phyloP scores from a whole-genome alignment of 2,888 invertebrate genomes.

The Syritta pipiens region DNA sequence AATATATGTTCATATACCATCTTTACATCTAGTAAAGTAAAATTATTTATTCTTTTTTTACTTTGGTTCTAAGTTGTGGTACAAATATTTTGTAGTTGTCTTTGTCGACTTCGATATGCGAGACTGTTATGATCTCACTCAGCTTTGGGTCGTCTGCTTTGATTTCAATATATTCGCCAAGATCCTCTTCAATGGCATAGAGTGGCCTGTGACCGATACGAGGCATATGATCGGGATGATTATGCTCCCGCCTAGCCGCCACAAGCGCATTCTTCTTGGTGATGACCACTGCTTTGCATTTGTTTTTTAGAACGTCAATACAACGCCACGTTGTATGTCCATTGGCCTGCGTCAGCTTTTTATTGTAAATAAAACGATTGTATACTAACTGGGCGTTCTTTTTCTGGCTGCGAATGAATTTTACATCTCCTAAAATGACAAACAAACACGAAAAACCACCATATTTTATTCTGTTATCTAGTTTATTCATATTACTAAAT shows the following conservation, averaged over 20 bases:
- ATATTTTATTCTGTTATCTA: constrained; percentile 48
- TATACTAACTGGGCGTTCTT: constrained; percentile 80
- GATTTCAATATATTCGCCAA: constrained; percentile 78
- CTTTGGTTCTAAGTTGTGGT: constrained; percentile 68
- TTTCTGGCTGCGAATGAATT: constrained; percentile 80
- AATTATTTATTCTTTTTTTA: constrained; percentile 10
- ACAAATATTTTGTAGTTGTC: constrained; percentile 76
- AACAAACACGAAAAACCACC: constrained; percentile 43
- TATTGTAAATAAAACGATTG: constrained; percentile 79
- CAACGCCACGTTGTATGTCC: constrained; percentile 80
- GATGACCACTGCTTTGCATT: constrained; percentile 79
- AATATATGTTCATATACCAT: constrained; percentile 23
- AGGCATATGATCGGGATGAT: constrained; percentile 75
- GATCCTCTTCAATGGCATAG: constrained; percentile 77
- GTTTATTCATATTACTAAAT: constrained; percentile 15
- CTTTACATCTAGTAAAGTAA: neutral
- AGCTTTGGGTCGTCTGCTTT: constrained; percentile 76
- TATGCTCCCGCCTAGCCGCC: constrained; percentile 76
- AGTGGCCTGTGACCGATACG: constrained; percentile 78
- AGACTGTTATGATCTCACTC: constrained; percentile 74
- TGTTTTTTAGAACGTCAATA: constrained; percentile 77
- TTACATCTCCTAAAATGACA: constrained; percentile 73
- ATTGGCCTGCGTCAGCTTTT: constrained; percentile 79
- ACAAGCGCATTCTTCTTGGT: constrained; percentile 77
- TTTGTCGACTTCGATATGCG: constrained; percentile 76